Conservation (phyloP, 1,140 invertebrate genomes). For the Phymastichus coffea region DNA sequence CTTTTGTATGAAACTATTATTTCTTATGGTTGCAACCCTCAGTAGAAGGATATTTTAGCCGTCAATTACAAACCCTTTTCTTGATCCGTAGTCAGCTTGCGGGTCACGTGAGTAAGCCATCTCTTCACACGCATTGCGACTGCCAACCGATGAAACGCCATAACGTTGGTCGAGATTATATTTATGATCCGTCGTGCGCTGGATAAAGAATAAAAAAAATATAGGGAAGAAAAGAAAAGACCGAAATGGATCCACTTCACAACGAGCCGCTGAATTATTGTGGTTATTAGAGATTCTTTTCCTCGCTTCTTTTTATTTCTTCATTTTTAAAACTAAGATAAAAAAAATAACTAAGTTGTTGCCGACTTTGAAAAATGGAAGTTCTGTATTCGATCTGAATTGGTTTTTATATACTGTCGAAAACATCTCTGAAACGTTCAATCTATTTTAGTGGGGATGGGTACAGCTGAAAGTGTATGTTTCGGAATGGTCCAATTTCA, state of each 20-base stretch:
- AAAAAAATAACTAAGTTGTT: too few relatives aligned
- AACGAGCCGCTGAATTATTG: not conserved
- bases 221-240: not conserved
- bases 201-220: slow-evolving; percentile 9
- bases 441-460: too few relatives aligned
- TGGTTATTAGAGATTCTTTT: not conserved
- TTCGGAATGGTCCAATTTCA: too few relatives aligned
- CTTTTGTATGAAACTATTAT: too few relatives aligned
- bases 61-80: slow-evolving; percentile 26
- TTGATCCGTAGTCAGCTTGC: slow-evolving; percentile 24
- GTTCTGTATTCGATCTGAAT: too few relatives aligned
- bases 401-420: too few relatives aligned
- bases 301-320: not conserved
- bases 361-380: too few relatives aligned
- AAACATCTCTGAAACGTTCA: too few relatives aligned
- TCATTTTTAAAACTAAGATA: slow-evolving; percentile 11
- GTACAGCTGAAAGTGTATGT: too few relatives aligned
- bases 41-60: slow-evolving; percentile 13
- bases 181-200: slow-evolving; percentile 18
- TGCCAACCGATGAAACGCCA: not conserved
- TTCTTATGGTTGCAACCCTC: not conserved
- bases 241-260: not conserved
- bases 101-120: slow-evolving; percentile 26
- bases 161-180: slow-evolving; percentile 12
- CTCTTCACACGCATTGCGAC: too few relatives aligned